These are phyloP conservation scores for Crocodylus rhombifer DNA, from an alignment of 2,797 vertebrate species.

Conservation along the genomic window DNA sequence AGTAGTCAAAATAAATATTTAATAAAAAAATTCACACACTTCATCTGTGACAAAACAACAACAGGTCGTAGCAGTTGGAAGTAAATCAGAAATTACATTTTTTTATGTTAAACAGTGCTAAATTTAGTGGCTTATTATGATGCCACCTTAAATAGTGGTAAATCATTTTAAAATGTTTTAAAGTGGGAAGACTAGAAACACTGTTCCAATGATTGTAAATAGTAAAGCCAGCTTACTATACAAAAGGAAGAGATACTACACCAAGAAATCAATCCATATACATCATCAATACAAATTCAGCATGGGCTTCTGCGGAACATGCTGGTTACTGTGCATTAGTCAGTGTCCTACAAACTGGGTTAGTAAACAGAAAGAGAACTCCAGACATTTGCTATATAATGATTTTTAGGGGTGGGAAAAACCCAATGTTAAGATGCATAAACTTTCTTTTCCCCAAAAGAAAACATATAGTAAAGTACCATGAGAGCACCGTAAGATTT, in stretches of 20 bases:
- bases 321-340: conserved; percentile 53
- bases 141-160: conserved; percentile 30
- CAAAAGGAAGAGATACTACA: conserved; percentile 44
- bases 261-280: conserved; percentile 24
- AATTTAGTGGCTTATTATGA: conserved; percentile 54
- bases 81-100: conserved; percentile 50
- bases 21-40: conserved; percentile 69
- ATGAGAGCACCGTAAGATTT: conserved; percentile 65
- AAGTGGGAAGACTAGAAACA: conserved; percentile 44
- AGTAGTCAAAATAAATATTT: conserved; percentile 82
- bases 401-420: background rate
- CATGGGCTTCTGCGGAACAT: conserved; percentile 52
- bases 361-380: background rate
- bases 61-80: conserved; percentile 66
- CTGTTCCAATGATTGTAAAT: conserved; percentile 41
- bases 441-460: background rate
- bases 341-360: conserved; percentile 28
- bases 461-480: conserved; percentile 40
- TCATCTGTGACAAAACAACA: conserved; percentile 52
- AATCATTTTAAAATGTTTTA: conserved; percentile 9
- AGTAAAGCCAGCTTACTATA: conserved; percentile 38
- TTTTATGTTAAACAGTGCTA: conserved; percentile 43
- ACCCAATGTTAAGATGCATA: background rate
- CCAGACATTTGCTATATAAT: background rate
- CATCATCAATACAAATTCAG: conserved; percentile 23